Evolutionary conservation across 2,888 invertebrate genomes (phyloP).

Genomic region (Epinotia nisella): DNA sequence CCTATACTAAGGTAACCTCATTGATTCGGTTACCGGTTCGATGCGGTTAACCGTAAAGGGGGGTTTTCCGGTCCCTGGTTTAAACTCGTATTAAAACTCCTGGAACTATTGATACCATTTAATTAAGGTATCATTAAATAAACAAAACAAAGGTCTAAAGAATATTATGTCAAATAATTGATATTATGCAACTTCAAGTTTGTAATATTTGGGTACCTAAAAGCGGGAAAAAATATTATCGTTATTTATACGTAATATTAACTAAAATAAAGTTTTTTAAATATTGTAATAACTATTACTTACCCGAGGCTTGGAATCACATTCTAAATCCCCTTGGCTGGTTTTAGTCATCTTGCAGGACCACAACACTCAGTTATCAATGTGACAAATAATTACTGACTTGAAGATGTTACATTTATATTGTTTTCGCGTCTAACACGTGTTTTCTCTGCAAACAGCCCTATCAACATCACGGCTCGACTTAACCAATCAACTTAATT

Average conservation of each 20-base stretch:
- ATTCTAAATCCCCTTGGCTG: conserved; percentile 47
- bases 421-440: conserved; percentile 33
- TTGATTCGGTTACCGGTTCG: too few relatives aligned
- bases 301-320: conserved; percentile 48
- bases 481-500: conserved; percentile 46
- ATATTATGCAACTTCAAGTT: too few relatives aligned
- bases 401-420: conserved; percentile 45
- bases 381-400: conserved; percentile 40
- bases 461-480: conserved; percentile 43
- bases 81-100: too few relatives aligned
- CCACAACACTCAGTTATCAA: conserved; percentile 46
- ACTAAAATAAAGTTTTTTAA: too few relatives aligned
- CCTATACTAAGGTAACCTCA: too few relatives aligned
- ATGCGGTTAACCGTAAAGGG: too few relatives aligned
- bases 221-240: too few relatives aligned
- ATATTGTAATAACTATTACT: conserved; percentile 34
- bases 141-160: background rate
- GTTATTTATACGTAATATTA: too few relatives aligned
- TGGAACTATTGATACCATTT: too few relatives aligned
- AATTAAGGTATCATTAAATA: background rate
- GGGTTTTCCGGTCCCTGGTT: too few relatives aligned
- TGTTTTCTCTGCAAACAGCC: conserved; percentile 52
- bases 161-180: too few relatives aligned
- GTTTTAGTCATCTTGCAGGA: conserved; percentile 45
- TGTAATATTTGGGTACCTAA: too few relatives aligned